Percentiles rank a stretch among this genome's conserved stretches.
Evolutionary conservation across 2,797 vertebrate species (phyloP).

Genomic region (Lacerta agilis): DNA sequence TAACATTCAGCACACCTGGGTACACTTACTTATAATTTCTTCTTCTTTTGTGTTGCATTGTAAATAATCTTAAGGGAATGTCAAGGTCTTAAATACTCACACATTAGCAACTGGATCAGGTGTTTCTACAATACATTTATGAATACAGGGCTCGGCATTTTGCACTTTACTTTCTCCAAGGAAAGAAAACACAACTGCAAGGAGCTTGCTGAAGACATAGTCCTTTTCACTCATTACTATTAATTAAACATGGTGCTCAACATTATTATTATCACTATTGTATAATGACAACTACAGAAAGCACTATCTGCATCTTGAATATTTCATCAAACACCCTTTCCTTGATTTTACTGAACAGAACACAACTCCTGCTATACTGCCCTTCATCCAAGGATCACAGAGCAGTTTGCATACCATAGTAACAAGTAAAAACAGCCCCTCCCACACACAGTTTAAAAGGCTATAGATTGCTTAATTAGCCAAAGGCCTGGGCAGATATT

Average conservation of each 20-base stretch:
- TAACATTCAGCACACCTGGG: conserved; percentile 53
- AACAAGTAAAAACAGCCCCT: no score
- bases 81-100: conserved; percentile 32
- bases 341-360: conserved; percentile 7
- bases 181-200: conserved; percentile 47
- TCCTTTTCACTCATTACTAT: conserved; percentile 49
- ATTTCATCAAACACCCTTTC: conserved; percentile 2
- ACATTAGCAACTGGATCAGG: conserved; percentile 25
- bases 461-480: no score
- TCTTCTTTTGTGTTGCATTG: conserved; percentile 43
- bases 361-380: neutral
- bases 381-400: no score
- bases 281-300: conserved; percentile 23
- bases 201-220: conserved; percentile 40
- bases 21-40: conserved; percentile 41
- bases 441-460: no score
- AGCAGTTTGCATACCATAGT: no score
- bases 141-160: conserved; percentile 39
- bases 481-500: no score
- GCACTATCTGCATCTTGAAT: conserved; percentile 18
- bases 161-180: conserved; percentile 16
- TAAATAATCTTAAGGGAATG: conserved; percentile 55
- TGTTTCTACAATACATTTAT: conserved; percentile 48
- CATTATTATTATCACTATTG: neutral
- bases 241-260: conserved; percentile 37